These are phyloP conservation scores for Acipenser oxyrinchus DNA, from an alignment of 2,797 vertebrate genomes.

Conservation along the genomic window DNA sequence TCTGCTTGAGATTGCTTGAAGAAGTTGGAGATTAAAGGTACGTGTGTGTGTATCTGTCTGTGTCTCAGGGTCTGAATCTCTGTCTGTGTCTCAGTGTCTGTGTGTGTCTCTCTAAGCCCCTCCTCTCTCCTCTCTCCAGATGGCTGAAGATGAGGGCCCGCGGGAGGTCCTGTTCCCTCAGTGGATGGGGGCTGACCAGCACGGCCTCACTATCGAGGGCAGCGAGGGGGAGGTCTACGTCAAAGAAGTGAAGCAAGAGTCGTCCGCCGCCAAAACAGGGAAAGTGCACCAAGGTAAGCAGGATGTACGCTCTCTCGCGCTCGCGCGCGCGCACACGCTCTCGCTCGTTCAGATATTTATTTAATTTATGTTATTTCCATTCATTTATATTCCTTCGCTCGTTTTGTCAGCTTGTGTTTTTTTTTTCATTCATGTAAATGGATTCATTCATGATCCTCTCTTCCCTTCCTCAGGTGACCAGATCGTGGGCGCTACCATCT, in stretches of 20 bases:
- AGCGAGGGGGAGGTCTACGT: slow-evolving; percentile 76
- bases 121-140: slow-evolving; percentile 40
- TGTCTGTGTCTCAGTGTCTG: neutral
- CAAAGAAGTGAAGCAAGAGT: slow-evolving; percentile 78
- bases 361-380: no score
- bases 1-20: no score
- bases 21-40: no score
- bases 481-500: slow-evolving; percentile 89
- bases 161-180: slow-evolving; percentile 83
- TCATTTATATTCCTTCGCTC: neutral
- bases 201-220: slow-evolving; percentile 79
- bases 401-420: slow-evolving; percentile 10
- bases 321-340: neutral
- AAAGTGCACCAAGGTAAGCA: slow-evolving; percentile 78
- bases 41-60: neutral
- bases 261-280: slow-evolving; percentile 75
- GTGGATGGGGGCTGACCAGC: slow-evolving; percentile 82
- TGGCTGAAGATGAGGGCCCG: slow-evolving; percentile 80
- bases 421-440: no score
- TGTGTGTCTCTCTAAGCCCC: neutral
- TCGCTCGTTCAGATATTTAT: neutral
- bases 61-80: neutral
- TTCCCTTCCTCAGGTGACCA: slow-evolving; percentile 69
- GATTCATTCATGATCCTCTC: neutral
- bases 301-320: no score